Base-by-base conservation (phyloP, 2,113 vertebrate species). In the Heptranchias perlo region DNA sequence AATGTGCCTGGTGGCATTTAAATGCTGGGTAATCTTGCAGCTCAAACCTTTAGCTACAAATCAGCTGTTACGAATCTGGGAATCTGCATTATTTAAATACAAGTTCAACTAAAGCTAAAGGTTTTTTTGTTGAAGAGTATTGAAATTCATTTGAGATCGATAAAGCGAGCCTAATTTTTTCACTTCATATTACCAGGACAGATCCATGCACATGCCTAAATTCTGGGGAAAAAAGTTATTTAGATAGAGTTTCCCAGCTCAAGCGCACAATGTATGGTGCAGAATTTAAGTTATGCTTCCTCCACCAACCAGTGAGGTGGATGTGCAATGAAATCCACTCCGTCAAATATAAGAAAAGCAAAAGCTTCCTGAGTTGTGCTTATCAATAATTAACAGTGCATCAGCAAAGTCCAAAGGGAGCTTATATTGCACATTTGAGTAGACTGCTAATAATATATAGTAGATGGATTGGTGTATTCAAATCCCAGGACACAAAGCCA, bases 381-480 rank as follows among this genome's bases (percentile, higher is more conserved):
- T 97, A 98, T 98, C 97, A 98, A 98, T 98, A 98, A 98, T 98
- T 97, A 98, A 98, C 97, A 97, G 96, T 96, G 97, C 98, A 98
- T 98, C 98, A 98, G 98, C 97, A 98, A 97, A 97, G 96, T 98
- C 98, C 98, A 96, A 96, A 97, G 98, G 98, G 97, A 97, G 98
- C 98, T 98, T 98, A 97, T 97, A 97, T 97, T 98, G 98, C 98
- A 98, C 98, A 98, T 98, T 97, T 97, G 97, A 97, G 97, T 97
- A 97, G 97, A 97, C 97, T 89, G 97, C 97, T 97, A 97, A 98
- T 98, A 98, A 98, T 98, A 97, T 97, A 97, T 96, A 2, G 96
- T 97, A 96, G 97, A 98, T 97, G 97, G 97, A 98, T 97, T 97
- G 97, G 97, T 96, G 97, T 96, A 97, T 97, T 97, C 98, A 98